Percentiles rank a stretch among this genome's conserved stretches.
phyloP scores from a whole-genome alignment of 2,888 invertebrate species.

The Limnephilus lunatus region DNA sequence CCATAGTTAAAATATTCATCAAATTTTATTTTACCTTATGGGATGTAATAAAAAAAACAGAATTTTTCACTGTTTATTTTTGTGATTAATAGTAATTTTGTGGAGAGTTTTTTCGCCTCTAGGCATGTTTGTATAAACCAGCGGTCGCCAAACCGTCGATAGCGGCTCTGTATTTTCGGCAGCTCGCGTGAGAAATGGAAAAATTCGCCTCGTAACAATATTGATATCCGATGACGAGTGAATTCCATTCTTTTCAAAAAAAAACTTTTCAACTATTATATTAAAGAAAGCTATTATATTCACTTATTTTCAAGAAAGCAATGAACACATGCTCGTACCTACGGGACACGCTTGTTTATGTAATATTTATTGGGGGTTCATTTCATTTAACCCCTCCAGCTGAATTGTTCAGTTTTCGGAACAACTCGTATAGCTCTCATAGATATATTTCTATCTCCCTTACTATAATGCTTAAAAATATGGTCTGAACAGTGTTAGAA shows the following conservation, averaged over 20 bases:
- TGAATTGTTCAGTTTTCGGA: too few relatives aligned
- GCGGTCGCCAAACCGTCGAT: background rate
- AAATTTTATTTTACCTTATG: background rate
- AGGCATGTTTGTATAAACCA: background rate
- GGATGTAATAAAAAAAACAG: background rate
- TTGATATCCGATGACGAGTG: constrained; percentile 2
- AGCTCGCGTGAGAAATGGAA: background rate
- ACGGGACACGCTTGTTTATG: background rate
- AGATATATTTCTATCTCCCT: too few relatives aligned
- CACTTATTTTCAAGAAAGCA: background rate
- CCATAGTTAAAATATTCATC: background rate
- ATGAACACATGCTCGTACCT: background rate
- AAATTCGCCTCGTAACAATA: background rate
- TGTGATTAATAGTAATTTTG: constrained; percentile 2
- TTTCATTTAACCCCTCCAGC: background rate
- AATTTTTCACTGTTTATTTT: background rate
- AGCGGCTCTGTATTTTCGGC: background rate
- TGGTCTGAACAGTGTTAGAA: too few relatives aligned
- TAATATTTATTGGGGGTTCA: background rate
- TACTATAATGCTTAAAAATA: too few relatives aligned
- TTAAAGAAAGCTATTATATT: too few relatives aligned
- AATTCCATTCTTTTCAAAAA: background rate
- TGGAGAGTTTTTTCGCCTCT: background rate
- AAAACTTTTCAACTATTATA: background rate
- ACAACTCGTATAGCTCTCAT: too few relatives aligned